These are phyloP conservation scores for Halichoerus grypus DNA, from an alignment of 2,113 vertebrate species.

Conservation along the genomic window DNA sequence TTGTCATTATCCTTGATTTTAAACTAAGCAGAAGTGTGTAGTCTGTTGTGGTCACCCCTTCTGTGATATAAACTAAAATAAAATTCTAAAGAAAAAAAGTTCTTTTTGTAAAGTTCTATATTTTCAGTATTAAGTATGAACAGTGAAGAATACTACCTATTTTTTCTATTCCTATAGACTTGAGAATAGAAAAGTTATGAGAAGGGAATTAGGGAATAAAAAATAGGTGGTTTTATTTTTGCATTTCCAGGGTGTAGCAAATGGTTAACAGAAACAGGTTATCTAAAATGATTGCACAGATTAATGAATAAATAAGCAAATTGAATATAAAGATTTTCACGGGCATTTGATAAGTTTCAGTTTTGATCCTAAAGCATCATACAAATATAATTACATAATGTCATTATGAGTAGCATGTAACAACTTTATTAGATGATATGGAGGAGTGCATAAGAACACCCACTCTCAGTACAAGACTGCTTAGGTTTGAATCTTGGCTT, in stretches of 20 bases:
- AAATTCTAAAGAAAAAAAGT: not conserved
- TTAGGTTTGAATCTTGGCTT: not conserved
- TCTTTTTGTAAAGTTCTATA: not conserved
- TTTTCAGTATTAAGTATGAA: not conserved
- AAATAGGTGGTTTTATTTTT: not conserved
- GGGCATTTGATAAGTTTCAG: not conserved
- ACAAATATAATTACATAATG: not conserved
- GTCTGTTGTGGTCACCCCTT: not conserved
- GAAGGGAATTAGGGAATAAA: not conserved
- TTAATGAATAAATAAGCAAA: not conserved
- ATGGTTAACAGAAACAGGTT: not conserved
- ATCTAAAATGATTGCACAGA: not conserved
- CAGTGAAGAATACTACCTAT: not conserved
- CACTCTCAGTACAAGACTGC: not conserved
- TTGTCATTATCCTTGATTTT: not conserved
- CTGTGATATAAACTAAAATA: not conserved
- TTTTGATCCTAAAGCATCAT: not conserved
- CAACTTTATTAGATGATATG: not conserved
- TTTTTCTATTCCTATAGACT: not conserved
- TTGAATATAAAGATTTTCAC: not conserved
- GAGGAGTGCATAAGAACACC: not conserved
- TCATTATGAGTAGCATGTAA: not conserved
- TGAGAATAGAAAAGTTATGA: not conserved
- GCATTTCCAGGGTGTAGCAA: not conserved
- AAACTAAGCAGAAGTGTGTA: not conserved